A percentile compares a stretch with the other conserved stretches of the same genome.
Evolutionary conservation across 2,888 invertebrate genomes (phyloP).

Genomic region (Amphipyra berbera): DNA sequence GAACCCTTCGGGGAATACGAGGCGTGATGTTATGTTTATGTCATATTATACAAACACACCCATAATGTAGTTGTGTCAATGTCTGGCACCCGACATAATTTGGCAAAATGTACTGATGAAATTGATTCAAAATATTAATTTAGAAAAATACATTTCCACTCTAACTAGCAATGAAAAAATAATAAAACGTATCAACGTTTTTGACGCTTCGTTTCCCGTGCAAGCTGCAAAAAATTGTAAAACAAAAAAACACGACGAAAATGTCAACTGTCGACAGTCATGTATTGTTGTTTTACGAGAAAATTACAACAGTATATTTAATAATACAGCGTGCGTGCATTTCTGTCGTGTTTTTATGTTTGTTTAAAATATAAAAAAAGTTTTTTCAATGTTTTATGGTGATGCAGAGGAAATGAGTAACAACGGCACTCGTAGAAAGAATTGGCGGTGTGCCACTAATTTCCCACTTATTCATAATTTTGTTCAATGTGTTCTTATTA

Average conservation of each 20-base stretch:
- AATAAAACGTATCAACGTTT: slow-evolving; percentile 19
- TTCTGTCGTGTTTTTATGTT: slow-evolving; percentile 33
- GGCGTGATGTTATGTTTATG: no score
- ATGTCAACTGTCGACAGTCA: slow-evolving; percentile 16
- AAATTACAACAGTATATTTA: slow-evolving; percentile 16
- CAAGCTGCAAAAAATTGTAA: not conserved
- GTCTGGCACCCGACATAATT: no score
- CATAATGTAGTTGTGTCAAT: no score
- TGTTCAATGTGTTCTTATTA: slow-evolving; percentile 11
- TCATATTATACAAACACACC: no score
- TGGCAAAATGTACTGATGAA: no score
- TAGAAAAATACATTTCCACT: no score
- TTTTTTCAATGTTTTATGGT: slow-evolving; percentile 42
- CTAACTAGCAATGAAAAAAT: not conserved
- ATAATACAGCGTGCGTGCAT: slow-evolving; percentile 17
- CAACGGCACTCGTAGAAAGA: slow-evolving; percentile 33
- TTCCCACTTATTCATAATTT: slow-evolving; percentile 18
- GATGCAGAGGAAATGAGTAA: slow-evolving; percentile 48
- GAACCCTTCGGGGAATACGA: no score
- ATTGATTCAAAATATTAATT: no score
- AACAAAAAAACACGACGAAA: slow-evolving; percentile 1
- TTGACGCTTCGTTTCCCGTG: slow-evolving; percentile 22
- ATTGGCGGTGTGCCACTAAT: slow-evolving; percentile 46
- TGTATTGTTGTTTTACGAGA: slow-evolving; percentile 24
- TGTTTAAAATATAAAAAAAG: slow-evolving; percentile 44